Base-by-base conservation (phyloP, 1,140 invertebrate species). In the Hyposmocoma kahamanoa region DNA sequence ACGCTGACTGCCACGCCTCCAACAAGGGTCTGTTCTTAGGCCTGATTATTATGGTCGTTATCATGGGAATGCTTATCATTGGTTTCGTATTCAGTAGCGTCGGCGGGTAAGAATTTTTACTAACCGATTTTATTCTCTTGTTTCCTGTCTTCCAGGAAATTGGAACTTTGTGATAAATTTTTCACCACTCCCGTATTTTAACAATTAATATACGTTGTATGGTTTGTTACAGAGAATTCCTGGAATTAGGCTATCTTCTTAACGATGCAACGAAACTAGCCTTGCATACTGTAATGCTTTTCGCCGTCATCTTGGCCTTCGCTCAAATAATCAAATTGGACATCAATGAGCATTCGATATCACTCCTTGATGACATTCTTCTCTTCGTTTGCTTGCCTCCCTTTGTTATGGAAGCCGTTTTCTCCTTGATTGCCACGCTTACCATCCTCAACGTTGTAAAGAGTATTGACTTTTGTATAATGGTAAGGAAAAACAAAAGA, bases 1-100 rank as follows among this genome's bases (percentile, higher is more conserved):
- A 91, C 59, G 91, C 90, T 5, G 92, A 93, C 73, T 94, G 92
- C 65, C 91, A 93, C 65, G 90, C 92, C 1, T 88, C 91, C 32
- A 93, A 92, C 72, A 90, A 89, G 52, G 92, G 92, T 0, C 73
- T 93, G 5, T 93, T 93, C 75, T 78, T 87, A 2, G 92, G 92
- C 4, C 83, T 93, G 3, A 79, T 92, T 8, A 67, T 93, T n/a
- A 82, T 91, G 32, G 89, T 92, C 0, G 74, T 89, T 11, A 86
- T 90, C 1, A 77, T 91, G 13, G 89, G 92, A 38, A 90, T 88
- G 50, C 87, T 93, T 15, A 92, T 93, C 50, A 79, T 93, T 15
- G 91, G 91, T 60, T 92, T 91, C 70, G 88, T 92, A 10, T 88
- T 91, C 22, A 88, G 91, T 58, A 88, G 87, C 39, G 86, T 89